Evolutionary conservation across 2,797 vertebrate genomes (phyloP), one percentile per base, ranked within the genome.

Genomic region (Brotula barbata): DNA sequence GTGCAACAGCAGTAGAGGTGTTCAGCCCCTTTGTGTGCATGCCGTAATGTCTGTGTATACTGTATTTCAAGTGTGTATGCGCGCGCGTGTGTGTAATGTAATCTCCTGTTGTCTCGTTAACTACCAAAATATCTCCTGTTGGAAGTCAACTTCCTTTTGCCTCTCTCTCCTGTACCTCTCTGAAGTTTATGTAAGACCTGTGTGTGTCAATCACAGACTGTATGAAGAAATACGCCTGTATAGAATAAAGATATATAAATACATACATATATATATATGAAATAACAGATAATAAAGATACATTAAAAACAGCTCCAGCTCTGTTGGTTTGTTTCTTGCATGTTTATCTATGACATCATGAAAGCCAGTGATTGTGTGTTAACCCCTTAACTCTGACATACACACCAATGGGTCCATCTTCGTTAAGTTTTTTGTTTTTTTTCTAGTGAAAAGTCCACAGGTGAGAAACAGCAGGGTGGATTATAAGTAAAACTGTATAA

Each of bases 181-280:
- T 85, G 42, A 45, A 85, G 75, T 79, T 78, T 82, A 75, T 80
- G 69, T 88, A 82, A 69, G 55, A 87, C 87, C 75, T 86, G 60
- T 91, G 85, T 92, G 85, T 83, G 89, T 91, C 82, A 68, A 73
- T 78, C 74, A 87, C 89, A 89, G 82, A 86, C 84, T 89, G 87
- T 91, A 84, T 83, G 83, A 69, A 89, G 78, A 89, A 90, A 76
- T 68, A 77, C 80, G 73, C 60, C 66, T 93, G 85, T 91, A 90
- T 87, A 90, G 81, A 86, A 84, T 85, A 87, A 90, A 88, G 47
- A 87, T 82, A 89, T 85, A 88, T 82, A 89, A 89, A 87, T 5
- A 10, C 88, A 87, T 83, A 87, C 85, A 81, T 75, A 87, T 5
- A 10, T 89, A 87, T 83, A 87, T 85, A 81, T 75, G 40, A 78